Evolutionary conservation across 2,888 invertebrate genomes (phyloP).

Genomic region (Amphimallon solstitiale): DNA sequence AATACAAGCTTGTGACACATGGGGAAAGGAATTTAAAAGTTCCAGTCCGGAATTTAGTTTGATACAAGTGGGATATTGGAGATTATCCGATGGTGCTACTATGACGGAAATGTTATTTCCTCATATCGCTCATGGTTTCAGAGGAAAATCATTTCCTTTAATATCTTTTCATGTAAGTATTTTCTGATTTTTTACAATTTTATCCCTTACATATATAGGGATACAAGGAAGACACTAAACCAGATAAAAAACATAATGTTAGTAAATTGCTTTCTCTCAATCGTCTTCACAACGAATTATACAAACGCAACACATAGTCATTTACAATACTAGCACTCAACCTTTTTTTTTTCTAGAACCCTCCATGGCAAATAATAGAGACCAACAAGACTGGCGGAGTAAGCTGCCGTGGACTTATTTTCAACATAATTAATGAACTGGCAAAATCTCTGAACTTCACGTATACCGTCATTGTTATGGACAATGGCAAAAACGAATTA

Average conservation of each 20-base stretch:
- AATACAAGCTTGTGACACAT: conserved; percentile 68
- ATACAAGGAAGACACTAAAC: too few species aligned
- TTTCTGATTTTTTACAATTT: not conserved
- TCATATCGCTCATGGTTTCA: conserved; percentile 81
- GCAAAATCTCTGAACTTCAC: conserved; percentile 84
- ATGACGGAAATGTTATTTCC: conserved; percentile 80
- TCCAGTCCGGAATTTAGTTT: conserved; percentile 53
- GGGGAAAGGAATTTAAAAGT: conserved; percentile 64
- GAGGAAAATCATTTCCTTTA: conserved; percentile 77
- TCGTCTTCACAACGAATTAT: too few species aligned
- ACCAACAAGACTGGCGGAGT: conserved; percentile 69
- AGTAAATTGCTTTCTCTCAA: not conserved
- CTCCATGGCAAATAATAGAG: conserved; percentile 85
- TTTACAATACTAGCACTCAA: too few species aligned
- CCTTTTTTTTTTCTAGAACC: conserved; percentile 81
- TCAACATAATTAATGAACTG: conserved; percentile 82
- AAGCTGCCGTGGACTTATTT: conserved; percentile 76
- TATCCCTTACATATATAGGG: too few species aligned
- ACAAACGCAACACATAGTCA: too few species aligned
- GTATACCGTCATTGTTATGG: conserved; percentile 62
- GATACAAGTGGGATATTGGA: conserved; percentile 77
- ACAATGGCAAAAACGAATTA: conserved; percentile 4
- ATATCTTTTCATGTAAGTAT: conserved; percentile 79
- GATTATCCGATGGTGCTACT: conserved; percentile 74
- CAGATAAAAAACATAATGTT: too few species aligned